Base-by-base conservation (phyloP, 2,888 invertebrate species). In the Eumacrocentrus americanus region DNA sequence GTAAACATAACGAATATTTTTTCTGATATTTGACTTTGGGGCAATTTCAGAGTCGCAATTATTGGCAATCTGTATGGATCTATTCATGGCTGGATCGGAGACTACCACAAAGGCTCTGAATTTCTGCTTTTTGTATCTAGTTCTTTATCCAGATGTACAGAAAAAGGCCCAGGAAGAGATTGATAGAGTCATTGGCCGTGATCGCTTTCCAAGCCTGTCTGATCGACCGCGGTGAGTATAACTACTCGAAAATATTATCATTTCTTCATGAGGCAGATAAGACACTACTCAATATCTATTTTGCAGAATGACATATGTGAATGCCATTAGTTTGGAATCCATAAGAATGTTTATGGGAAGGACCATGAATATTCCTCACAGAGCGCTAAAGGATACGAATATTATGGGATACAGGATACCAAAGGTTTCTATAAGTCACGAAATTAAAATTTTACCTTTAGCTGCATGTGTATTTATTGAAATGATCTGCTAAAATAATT, bases 61-160 rank as follows among this genome's bases (percentile, higher is more conserved):
- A 53, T 78, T 93, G 58, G 91, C 92, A 0, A 87, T 91, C 70
- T 92, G 92, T 70, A 83, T 93, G 84, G 94, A 94, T 70, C 86
- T 94, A 85, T 94, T 94, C 71, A 88, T 93, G 84, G 94, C 93
- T 18, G 94, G 93, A 0, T 91, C 92, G 0, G 94, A 94, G 81
- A 94, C 94, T 0, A 92, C 93, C 0, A 89, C 88, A 53, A 92
- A 93, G 76, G 88, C 89, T 29, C 82, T 93, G 71, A 88, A 89
- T 23, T 92, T 92, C 73, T 87, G 89, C 60, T 91, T 93, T 69
- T 83, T 91, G 66, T 89, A 91, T 72, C 77, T 94, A 68, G 84
- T 91, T 3, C 81, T 89, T 14, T 85, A 89, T 70, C 91, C 89
- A 16, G 84, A 88, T 1, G 87, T 92, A 0, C 92, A 93, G 73